Percentiles rank a stretch among this genome's conserved stretches.
Evolutionary conservation across 2,888 invertebrate species (phyloP).

Genomic region (Thera obeliscata): DNA sequence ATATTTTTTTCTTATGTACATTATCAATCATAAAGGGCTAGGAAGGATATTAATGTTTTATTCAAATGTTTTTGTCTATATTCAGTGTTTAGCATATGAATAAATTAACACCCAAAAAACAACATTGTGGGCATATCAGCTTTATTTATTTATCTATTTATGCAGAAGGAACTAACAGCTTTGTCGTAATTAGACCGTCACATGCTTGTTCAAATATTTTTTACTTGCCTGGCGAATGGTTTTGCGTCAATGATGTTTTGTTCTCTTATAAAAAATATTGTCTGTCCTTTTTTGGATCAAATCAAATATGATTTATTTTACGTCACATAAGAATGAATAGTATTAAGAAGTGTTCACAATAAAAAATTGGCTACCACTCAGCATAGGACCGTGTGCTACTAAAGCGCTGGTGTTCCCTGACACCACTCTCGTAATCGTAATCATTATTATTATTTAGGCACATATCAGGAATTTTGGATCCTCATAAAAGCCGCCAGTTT

Average conservation of each 20-base stretch:
- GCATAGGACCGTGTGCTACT: too few species aligned
- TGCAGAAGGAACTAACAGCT: slow-evolving; percentile 24
- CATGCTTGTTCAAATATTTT: slow-evolving; percentile 1
- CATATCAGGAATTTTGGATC: too few species aligned
- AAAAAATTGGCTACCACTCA: too few species aligned
- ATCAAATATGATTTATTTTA: too few species aligned
- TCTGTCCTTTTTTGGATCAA: too few species aligned
- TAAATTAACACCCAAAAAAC: slow-evolving; percentile 9
- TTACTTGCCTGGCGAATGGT: not conserved
- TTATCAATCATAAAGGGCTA: not conserved
- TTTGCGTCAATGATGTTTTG: slow-evolving; percentile 15
- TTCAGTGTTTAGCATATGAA: not conserved
- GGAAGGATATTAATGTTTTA: not conserved
- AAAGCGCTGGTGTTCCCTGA: too few species aligned
- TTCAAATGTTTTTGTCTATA: not conserved
- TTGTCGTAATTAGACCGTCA: slow-evolving; percentile 14
- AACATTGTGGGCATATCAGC: not conserved
- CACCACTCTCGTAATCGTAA: too few species aligned
- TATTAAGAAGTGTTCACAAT: too few species aligned
- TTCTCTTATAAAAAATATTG: not conserved
- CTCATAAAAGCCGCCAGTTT: too few species aligned
- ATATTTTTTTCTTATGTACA: not conserved
- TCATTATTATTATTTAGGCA: too few species aligned
- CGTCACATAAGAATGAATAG: too few species aligned
- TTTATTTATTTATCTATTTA: slow-evolving; percentile 6